Evolutionary conservation across 1,140 invertebrate genomes (phyloP), one percentile per base, ranked within the genome.

Genomic region (Lordiphosa clarofinis): DNA sequence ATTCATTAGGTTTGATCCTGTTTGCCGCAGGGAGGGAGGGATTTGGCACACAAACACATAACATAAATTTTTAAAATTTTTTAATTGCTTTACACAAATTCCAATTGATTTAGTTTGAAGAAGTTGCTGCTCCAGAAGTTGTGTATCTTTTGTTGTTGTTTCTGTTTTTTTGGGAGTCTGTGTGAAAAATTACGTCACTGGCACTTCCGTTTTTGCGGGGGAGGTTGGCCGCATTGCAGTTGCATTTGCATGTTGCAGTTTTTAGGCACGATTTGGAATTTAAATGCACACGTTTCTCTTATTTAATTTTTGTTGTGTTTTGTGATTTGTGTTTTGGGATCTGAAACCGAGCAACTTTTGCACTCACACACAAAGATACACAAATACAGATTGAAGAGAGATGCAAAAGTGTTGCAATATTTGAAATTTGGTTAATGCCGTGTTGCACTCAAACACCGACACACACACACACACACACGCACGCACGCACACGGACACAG

Each of bases 211-310:
- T 84, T 62, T 42, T 48, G 40, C 13, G 38, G 40, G 58, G 50
- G 64, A 54, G 53, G 2, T 35, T 50, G 15, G 58, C 24, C 43
- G 43, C 55, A 47, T 63, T 58, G 61, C 56, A 61, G 43, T 81
- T 56, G 58, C 57, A 66, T 47, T 69, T 70, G 74, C 65, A 73
- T 52, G 33, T 44, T 37, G 15, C n/a, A 43, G 39, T 53, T 53
- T 59, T 54, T 69, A 79, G 75, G 75, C 75, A 79, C 75, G 66
- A 75, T 79, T 79, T 79, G 75, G 76, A 82, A 71, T 82, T 81
- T 82, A 72, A 81, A 81, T 81, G 75, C 75, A 81, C 76, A 44
- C 55, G 65, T 69, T 82, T 70, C 42, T 58, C 49, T 47, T 49
- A 10, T 31, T 28, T 38, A 10, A 47, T 10, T 60, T 37, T 11